These are phyloP conservation scores for Creontiades dilutus DNA, from an alignment of 2,888 invertebrate genomes.

Conservation along the genomic window DNA sequence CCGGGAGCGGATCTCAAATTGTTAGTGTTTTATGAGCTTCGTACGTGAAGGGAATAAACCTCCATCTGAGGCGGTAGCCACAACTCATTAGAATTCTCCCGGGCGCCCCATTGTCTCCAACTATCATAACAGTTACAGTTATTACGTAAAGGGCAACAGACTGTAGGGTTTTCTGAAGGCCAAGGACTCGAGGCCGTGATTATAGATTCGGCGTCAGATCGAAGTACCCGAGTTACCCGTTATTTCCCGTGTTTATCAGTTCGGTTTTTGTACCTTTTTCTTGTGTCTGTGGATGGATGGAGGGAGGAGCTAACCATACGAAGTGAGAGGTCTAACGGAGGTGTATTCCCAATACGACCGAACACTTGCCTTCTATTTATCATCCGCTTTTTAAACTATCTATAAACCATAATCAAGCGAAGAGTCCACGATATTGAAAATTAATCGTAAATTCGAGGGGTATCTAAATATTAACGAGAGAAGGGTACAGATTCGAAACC, in stretches of 20 bases:
- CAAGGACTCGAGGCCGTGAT: neutral
- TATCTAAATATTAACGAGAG: too few relatives aligned
- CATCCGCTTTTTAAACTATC: too few relatives aligned
- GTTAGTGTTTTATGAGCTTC: neutral
- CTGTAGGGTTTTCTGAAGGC: neutral
- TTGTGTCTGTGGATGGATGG: too few relatives aligned
- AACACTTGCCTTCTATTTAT: neutral
- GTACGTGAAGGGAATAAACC: constrained; percentile 13
- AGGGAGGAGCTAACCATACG: neutral
- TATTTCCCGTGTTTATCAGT: neutral
- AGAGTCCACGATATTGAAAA: too few relatives aligned
- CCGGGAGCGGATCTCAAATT: neutral
- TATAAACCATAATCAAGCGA: too few relatives aligned
- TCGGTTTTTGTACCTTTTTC: neutral
- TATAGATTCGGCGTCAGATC: constrained; percentile 13
- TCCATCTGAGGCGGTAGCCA: neutral
- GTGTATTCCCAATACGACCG: neutral
- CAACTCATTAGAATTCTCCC: constrained; percentile 4
- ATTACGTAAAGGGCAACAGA: constrained; percentile 15
- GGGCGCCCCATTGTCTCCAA: constrained; percentile 28
- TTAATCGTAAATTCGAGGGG: too few relatives aligned
- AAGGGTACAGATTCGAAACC: too few relatives aligned
- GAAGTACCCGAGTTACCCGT: constrained; percentile 5
- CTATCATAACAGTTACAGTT: constrained; percentile 34
- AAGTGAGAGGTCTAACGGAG: neutral